Conservation (phyloP, 2,797 vertebrate genomes). For the Coendou prehensilis region DNA sequence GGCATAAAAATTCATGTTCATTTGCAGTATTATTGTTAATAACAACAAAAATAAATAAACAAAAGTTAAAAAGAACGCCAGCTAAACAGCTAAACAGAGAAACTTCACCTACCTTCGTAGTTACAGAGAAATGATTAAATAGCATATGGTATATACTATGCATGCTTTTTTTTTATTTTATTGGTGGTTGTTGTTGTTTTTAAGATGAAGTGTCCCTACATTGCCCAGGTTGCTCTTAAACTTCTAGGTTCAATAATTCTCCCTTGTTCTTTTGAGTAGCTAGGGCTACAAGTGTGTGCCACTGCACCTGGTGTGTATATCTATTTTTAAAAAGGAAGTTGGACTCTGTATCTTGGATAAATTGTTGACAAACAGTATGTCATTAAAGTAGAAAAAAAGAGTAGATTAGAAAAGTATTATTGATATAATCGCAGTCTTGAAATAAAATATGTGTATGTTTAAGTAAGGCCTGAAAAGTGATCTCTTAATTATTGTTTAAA, state of each 20-base stretch:
- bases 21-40: slow-evolving; percentile 53
- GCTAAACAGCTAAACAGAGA: neutral
- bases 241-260: neutral
- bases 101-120: neutral
- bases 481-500: slow-evolving; percentile 53
- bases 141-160: neutral
- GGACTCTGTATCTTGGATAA: neutral
- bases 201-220: neutral
- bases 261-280: neutral
- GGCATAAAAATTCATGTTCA: slow-evolving; percentile 35
- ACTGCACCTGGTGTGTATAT: neutral
- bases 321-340: neutral
- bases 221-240: neutral
- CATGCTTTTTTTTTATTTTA: neutral
- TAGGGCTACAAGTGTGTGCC: neutral
- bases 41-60: slow-evolving; percentile 38
- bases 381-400: neutral
- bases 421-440: slow-evolving; percentile 29
- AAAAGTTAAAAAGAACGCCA: neutral
- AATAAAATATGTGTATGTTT: slow-evolving; percentile 4
- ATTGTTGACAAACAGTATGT: slow-evolving; percentile 29
- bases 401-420: neutral
- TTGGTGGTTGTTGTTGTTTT: neutral
- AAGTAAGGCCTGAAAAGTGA: neutral
- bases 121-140: slow-evolving; percentile 51